Base-by-base conservation (phyloP, 2,113 vertebrate species). In the Clarias gariepinus region DNA sequence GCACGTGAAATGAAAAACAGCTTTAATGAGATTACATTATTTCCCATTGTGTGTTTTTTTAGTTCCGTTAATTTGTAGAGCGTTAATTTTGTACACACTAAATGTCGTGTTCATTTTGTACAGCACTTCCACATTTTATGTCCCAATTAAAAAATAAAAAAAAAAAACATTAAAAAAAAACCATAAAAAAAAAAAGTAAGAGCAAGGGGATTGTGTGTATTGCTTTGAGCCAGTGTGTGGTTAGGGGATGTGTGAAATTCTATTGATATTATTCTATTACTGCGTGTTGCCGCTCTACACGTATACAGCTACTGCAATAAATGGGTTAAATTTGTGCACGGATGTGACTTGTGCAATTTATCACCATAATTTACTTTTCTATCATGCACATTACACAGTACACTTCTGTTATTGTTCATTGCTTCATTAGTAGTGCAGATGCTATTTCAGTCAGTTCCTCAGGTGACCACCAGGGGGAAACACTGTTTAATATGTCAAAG, bases 301-400 rank as follows among this genome's bases (percentile, higher is more conserved):
- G 96, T 98, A 98, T 95, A 96, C 95, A 95, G 97, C 97, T 98
- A 97, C 96, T 98, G 97, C 97, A 99, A 99, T 99, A 99, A 99
- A 99, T 98, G 96, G 98, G 99, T 97, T 97, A 94, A 98, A 96
- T 96, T 96, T 91, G 92, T 93, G 90, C 93, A 94, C 92, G 93
- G 93, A 92, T 95, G 94, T 93, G 94, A 90, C 95, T 92, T 95
- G 92, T 94, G 91, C 93, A 76, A 36, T 87, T 68, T 57, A 69
- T 81, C 58, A 21, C 8, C 25, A 36, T 76, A 2, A 77, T 63
- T 74, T 30, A 21, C 25, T 41, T 47, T 77, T 53, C 6, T 47
- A 47, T 47, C 47, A 8, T 47, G 47, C 47, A 3, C n/a, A 21
- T 30, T 16, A 82, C 36, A 19, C 63, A 55, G 28, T 55, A 21